Evolutionary conservation across 2,888 invertebrate genomes (phyloP), one percentile per base, ranked within the genome.

Genomic region (Allacma fusca): DNA sequence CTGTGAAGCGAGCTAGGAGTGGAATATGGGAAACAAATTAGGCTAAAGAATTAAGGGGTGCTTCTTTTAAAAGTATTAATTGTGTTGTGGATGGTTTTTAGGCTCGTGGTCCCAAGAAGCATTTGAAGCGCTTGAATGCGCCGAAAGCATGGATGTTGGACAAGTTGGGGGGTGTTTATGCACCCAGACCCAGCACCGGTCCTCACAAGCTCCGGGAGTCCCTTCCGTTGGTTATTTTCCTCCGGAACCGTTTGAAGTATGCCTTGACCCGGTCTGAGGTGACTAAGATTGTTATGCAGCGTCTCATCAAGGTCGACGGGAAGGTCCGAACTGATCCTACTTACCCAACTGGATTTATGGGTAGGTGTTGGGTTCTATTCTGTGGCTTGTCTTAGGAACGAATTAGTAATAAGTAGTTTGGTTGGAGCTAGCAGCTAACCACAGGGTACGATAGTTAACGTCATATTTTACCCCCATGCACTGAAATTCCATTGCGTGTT

Each of bases 61-160:
- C n/a, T n/a, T n/a, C n/a, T n/a, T n/a, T n/a, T n/a, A n/a, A n/a
- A n/a, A n/a, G n/a, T n/a, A n/a, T n/a, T n/a, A n/a, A n/a, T n/a
- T n/a, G n/a, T n/a, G n/a, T n/a, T n/a, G n/a, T n/a, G n/a, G n/a
- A n/a, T n/a, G n/a, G n/a, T n/a, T n/a, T n/a, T n/a, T n/a, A n/a
- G n/a, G n/a, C n/a, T n/a, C n/a, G n/a, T n/a, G n/a, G n/a, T n/a
- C 98, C 97, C 68, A 98, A 97, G 89, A 98, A 98, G 91, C 98
- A 98, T 90, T 91, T 99, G 91, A 99, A 99, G 93, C 97, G 99
- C 89, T 91, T 99, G 86, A 93, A 95, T 88, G 99, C 99, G 79
- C 99, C 99, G 16, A 98, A 97, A 89, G 96, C 98, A 94, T 99
- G 99, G 99, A 98, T 99, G 98, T 92, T 99, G 91, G 98, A 98